These are phyloP conservation scores for Cheilosia pagana DNA, from an alignment of 2,888 invertebrate species.

Conservation along the genomic window DNA sequence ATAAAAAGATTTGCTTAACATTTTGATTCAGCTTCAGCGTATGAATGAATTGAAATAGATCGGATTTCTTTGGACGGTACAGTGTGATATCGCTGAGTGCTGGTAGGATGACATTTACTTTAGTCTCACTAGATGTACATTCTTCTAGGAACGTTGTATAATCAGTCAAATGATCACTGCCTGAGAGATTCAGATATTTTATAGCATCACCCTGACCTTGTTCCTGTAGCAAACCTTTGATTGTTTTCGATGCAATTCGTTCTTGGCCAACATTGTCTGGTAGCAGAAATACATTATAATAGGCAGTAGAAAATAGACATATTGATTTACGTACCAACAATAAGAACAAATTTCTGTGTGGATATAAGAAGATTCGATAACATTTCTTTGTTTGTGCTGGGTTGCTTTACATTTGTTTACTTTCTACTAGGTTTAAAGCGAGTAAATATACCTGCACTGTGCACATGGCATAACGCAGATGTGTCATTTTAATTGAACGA, in stretches of 20 bases:
- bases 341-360: conserved; percentile 80
- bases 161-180: conserved; percentile 75
- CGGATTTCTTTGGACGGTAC: conserved; percentile 77
- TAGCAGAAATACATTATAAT: conserved; percentile 19
- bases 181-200: conserved; percentile 76
- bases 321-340: conserved; percentile 79
- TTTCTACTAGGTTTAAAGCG: conserved; percentile 6
- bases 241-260: conserved; percentile 79
- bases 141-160: conserved; percentile 77
- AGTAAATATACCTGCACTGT: neutral
- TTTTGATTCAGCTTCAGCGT: conserved; percentile 78
- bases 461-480: conserved; percentile 30
- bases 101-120: conserved; percentile 79
- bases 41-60: conserved; percentile 79
- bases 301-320: neutral
- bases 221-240: conserved; percentile 79
- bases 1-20: conserved; percentile 80
- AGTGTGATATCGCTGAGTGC: conserved; percentile 80
- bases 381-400: conserved; percentile 31
- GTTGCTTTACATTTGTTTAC: conserved; percentile 48
- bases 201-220: conserved; percentile 79
- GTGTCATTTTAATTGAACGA: conserved; percentile 14
- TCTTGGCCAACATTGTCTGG: conserved; percentile 81
- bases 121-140: conserved; percentile 59
- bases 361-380: conserved; percentile 77